Percentiles rank a stretch among this genome's conserved stretches.
Evolutionary conservation across 2,113 vertebrate species (phyloP).

Genomic region (Brachionichthys hirsutus): DNA sequence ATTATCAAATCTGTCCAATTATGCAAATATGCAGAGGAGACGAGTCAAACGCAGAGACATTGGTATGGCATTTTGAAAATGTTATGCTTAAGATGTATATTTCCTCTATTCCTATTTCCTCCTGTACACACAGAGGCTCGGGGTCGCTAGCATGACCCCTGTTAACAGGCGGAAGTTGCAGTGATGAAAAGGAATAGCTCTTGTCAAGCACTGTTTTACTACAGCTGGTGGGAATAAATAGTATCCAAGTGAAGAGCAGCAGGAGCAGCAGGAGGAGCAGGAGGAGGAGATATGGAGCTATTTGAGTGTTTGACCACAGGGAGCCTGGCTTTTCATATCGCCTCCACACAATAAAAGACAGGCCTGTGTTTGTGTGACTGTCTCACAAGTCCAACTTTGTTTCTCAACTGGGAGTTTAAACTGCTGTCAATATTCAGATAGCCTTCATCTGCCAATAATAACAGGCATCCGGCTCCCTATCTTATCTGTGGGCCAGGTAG

Average conservation of each 20-base stretch:
- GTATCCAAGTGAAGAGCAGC: slow-evolving; percentile 72
- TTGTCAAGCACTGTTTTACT: slow-evolving; percentile 90
- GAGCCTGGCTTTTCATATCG: slow-evolving; percentile 73
- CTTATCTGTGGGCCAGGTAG: slow-evolving; percentile 72
- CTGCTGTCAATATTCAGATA: slow-evolving; percentile 67
- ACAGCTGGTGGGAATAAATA: slow-evolving; percentile 94
- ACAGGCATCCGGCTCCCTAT: slow-evolving; percentile 62
- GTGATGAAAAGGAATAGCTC: slow-evolving; percentile 90
- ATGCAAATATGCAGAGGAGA: no score
- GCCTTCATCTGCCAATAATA: slow-evolving; percentile 70
- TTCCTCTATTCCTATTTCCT: no score
- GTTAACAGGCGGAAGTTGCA: slow-evolving; percentile 86
- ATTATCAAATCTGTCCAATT: no score
- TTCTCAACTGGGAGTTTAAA: slow-evolving; percentile 68
- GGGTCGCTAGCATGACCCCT: slow-evolving; percentile 46
- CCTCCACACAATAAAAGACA: slow-evolving; percentile 53
- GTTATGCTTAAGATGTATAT: no score
- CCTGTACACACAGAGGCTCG: no score
- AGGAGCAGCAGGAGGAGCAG: slow-evolving; percentile 75
- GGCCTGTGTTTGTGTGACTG: slow-evolving; percentile 29
- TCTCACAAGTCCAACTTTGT: slow-evolving; percentile 70
- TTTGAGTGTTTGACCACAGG: slow-evolving; percentile 69
- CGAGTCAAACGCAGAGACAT: no score
- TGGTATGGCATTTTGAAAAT: no score
- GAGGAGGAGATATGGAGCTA: slow-evolving; percentile 80